Evolutionary conservation across 1,140 invertebrate species (phyloP), one percentile per base, ranked within the genome.

Genomic region (Zaprionus lachaisei): DNA sequence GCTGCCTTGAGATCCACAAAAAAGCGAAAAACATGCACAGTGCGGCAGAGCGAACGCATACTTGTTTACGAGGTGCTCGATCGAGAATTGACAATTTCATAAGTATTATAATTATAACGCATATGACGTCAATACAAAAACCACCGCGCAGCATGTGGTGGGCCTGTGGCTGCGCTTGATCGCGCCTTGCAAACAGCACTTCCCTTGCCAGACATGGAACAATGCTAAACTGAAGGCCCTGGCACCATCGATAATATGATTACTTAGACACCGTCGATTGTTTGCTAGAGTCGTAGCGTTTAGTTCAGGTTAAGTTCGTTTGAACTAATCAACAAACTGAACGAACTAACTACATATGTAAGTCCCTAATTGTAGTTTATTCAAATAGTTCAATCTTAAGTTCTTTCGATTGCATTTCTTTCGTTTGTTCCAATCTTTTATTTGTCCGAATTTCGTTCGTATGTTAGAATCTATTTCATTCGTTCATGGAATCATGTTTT

Each of bases 1-100:
- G 28, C 73, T 62, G 37, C 72, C 70, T 51, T 44, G 71, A 69
- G 61, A 72, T 79, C 72, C 22, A 24, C 20, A 34, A 54, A 71
- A 49, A 34, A 63, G 38, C 51, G 54, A 61, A 67, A 56, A 62
- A 68, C 65, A 55, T 65, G 51, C 51, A 75, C 67, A 75, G 51
- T 28, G 37, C 49, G 34, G 24, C 47, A 76, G 68, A 63, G 63
- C 63, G 63, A 77, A 68, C 49, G 17, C 51, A 77, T 62, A 68
- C 63, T 54, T 77, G 57, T 73, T 72, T 66, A 60, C 55, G 55
- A 67, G 28, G 47, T 51, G 47, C 47, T 14, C 47, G 20, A 22
- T 51, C 47, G 47, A 49, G 31, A 64, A 37, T n/a, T 44, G 47
- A 44, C 31, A 67, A 57, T 34, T 34, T 26, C 34, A 55, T 65